phyloP scores from a whole-genome alignment of 2,113 vertebrate species.

The Dasypus novemcinctus region DNA sequence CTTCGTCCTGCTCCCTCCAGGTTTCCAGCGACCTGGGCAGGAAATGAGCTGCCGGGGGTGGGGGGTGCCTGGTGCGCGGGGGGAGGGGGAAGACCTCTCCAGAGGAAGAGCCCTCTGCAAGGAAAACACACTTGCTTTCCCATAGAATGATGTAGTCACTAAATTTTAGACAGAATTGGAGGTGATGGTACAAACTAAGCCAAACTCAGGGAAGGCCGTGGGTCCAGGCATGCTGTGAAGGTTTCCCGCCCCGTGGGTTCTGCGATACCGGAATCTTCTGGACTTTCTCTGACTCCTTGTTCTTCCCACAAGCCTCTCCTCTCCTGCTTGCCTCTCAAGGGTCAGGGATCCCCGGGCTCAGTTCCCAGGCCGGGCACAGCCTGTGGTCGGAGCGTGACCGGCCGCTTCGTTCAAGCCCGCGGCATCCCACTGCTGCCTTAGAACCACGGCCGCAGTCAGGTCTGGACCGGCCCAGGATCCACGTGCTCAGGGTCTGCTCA shows the following conservation, averaged over 20 bases:
- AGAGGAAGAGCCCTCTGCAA: background rate
- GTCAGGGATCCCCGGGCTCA: background rate
- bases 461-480: no score
- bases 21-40: background rate
- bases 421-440: background rate
- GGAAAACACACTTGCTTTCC: background rate
- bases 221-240: background rate
- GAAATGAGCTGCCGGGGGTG: no score
- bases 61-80: no score
- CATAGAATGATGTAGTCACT: background rate
- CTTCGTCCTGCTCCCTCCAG: background rate
- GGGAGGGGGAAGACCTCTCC: background rate
- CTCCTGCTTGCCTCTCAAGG: background rate
- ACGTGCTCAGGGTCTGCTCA: no score
- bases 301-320: background rate
- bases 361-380: background rate
- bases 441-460: no score
- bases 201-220: background rate
- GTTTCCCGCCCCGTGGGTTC: background rate
- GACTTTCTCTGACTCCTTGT: background rate
- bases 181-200: background rate
- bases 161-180: background rate
- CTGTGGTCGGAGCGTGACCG: background rate
- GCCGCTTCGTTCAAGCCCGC: background rate
- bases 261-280: background rate